Conservation (phyloP, 1,140 invertebrate species). For the Cherax quadricarinatus region DNA sequence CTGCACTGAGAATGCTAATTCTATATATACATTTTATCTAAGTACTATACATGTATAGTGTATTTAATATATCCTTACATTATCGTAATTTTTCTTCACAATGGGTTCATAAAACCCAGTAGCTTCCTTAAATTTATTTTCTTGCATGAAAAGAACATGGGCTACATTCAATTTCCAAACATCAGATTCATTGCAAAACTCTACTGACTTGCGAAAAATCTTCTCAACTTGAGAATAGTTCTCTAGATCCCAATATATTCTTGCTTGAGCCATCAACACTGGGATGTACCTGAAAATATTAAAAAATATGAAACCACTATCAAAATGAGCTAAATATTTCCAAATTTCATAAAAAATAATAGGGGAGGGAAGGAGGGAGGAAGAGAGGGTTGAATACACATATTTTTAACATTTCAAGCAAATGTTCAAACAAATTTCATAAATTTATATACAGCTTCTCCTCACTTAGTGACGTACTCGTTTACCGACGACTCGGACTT, state of each 20-base stretch:
- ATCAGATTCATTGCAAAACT: conserved; percentile 98
- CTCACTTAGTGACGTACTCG: too few species aligned
- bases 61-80: conserved; percentile 80
- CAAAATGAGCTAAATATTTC: not conserved
- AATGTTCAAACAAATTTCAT: too few species aligned
- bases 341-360: not conserved
- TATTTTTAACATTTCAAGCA: too few species aligned
- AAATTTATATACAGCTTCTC: too few species aligned
- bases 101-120: conserved; percentile 99
- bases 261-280: conserved; percentile 98
- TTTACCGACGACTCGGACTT: too few species aligned
- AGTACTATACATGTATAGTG: too few species aligned
- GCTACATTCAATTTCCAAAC: conserved; percentile 98
- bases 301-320: not conserved
- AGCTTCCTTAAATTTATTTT: conserved; percentile 98
- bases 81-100: conserved; percentile 97
- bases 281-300: conserved; percentile 85
- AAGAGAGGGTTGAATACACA: not conserved
- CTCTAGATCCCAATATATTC: conserved; percentile 98
- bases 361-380: not conserved
- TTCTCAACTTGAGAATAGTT: conserved; percentile 97
- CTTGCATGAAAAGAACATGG: conserved; percentile 99
- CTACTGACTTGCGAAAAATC: conserved; percentile 96
- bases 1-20: too few species aligned
- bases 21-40: too few species aligned